Conservation (phyloP, 2,888 invertebrate genomes). For the Acleris cristana region DNA sequence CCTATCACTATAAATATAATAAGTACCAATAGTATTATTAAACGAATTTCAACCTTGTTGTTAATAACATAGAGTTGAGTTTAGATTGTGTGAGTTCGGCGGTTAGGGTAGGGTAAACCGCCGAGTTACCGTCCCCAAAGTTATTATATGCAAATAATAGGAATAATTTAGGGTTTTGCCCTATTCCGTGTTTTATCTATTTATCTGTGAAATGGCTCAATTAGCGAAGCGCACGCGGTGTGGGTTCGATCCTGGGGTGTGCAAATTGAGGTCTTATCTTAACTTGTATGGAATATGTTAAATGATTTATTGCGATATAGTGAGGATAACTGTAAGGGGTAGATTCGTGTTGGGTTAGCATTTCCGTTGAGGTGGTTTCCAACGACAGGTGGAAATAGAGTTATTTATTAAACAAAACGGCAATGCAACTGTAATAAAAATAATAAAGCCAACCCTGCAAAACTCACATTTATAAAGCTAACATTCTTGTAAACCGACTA, state of each 20-base stretch:
- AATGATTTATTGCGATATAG: slow-evolving; percentile 69
- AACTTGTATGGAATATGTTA: slow-evolving; percentile 72
- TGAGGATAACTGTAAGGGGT: slow-evolving; percentile 42
- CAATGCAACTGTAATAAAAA: too few species aligned
- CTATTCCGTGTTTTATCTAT: slow-evolving; percentile 80
- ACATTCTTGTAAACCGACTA: too few species aligned
- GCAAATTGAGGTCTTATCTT: slow-evolving; percentile 63
- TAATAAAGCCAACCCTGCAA: too few species aligned
- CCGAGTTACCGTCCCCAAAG: slow-evolving; percentile 63
- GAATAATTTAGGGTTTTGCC: slow-evolving; percentile 76
- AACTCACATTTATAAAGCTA: too few species aligned
- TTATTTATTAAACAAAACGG: too few species aligned
- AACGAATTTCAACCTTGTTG: neutral
- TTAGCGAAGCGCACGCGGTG: slow-evolving; percentile 65
- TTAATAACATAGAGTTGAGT: neutral
- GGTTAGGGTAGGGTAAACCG: slow-evolving; percentile 12
- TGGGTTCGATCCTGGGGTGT: slow-evolving; percentile 43
- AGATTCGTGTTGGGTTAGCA: neutral
- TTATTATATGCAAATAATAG: slow-evolving; percentile 82
- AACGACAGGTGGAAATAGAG: too few species aligned
- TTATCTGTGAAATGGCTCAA: slow-evolving; percentile 83
- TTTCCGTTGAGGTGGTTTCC: too few species aligned
- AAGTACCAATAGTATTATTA: fast-evolving
- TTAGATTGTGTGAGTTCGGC: neutral
- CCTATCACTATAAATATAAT: slow-evolving; percentile 23